These are phyloP conservation scores for Ganaspis brasiliensis DNA, from an alignment of 2,888 invertebrate species.

Conservation along the genomic window DNA sequence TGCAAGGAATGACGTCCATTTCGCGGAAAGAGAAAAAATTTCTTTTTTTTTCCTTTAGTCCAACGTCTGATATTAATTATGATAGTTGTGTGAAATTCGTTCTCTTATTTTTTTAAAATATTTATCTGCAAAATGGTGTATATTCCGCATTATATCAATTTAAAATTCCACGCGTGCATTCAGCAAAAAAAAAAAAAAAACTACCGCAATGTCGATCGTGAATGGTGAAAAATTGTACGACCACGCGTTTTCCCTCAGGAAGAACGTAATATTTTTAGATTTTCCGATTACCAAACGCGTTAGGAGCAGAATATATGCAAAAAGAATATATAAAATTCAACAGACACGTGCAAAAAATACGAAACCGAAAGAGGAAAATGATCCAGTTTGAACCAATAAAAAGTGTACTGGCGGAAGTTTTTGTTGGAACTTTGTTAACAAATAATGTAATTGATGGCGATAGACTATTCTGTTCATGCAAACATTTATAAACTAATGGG, in stretches of 20 bases:
- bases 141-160: neutral
- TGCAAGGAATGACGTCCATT: constrained; percentile 5
- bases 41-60: neutral
- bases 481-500: no score
- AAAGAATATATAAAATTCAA: neutral
- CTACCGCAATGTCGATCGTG: neutral
- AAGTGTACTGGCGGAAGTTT: neutral
- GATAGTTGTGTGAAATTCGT: neutral
- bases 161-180: neutral
- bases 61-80: constrained; percentile 1
- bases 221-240: neutral
- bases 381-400: neutral
- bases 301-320: neutral
- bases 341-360: neutral
- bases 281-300: neutral
- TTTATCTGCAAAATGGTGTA: neutral
- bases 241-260: neutral
- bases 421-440: neutral
- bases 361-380: neutral
- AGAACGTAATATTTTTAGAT: neutral
- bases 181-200: neutral
- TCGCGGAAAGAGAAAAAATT: neutral
- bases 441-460: no score
- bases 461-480: no score
- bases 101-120: neutral